Base-by-base conservation (phyloP, 2,888 invertebrate species). In the Rhagium mordax region DNA sequence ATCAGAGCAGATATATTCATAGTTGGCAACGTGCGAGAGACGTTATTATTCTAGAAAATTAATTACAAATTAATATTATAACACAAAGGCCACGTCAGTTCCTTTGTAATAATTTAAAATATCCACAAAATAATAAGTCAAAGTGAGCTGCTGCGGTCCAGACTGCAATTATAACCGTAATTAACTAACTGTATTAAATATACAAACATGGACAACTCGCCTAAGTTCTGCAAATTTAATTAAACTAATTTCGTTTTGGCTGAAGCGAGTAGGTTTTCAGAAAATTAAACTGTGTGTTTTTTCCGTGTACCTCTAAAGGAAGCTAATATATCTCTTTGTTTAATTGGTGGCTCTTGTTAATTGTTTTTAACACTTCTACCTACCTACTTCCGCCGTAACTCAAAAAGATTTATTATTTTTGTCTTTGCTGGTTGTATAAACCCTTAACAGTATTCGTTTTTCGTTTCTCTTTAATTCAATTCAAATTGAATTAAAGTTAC, bases 351-450 rank as follows among this genome's bases (percentile, higher is more conserved):
- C 16, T 49, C 29, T 51, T 33, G 51, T 48, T 64, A 53, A 64
- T 64, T 64, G 49, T 64, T 27, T 48, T 41, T 21, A 49, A 64
- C 64, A 49, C 64, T 64, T 49, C 59, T 29, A 59, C 33, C 59
- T 59, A 59, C 33, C 29, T 29, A 15, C 29, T 51, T n/a, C 13
- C 8, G n/a, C 33, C 8, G 29, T 24, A 29, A 15, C 27, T 59
- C 59, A 59, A 59, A 59, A 33, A 64, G 64, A 64, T 64, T 64
- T 64, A 64, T 64, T 64, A 49, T 64, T 64, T 64, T 59, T 53
- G 51, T 64, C 49, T 64, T 49, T 64, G 29, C 16, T 24, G 21
- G 20, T n/a, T 55, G 24, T 18, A 16, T 59, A 29, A 59, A 59
- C 59, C 59, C 59, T 59, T 59, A 16, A 29, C 59, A 59, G 18